A percentile compares a stretch with the other conserved stretches of the same genome.
phyloP scores from a whole-genome alignment of 2,888 invertebrate species.

The Luperina testacea region DNA sequence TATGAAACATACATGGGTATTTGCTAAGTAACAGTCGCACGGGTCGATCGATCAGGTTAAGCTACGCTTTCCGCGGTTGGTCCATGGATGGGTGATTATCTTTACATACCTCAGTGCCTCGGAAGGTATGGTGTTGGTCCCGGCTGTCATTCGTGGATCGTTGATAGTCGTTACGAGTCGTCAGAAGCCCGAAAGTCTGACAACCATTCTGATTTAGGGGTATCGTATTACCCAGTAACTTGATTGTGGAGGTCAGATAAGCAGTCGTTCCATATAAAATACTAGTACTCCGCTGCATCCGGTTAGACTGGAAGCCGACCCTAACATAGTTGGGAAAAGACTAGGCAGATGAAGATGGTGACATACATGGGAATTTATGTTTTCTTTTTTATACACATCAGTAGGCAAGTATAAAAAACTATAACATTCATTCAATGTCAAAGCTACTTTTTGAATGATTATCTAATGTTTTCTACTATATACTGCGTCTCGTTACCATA shows the following conservation, averaged over 20 bases:
- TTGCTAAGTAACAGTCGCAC: not conserved
- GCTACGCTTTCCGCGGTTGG: not conserved
- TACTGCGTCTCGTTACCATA: not conserved
- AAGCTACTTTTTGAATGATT: not conserved
- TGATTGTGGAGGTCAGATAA: not conserved
- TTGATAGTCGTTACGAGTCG: too few relatives aligned
- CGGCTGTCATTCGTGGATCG: too few relatives aligned
- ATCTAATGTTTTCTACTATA: not conserved
- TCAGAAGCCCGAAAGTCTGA: not conserved
- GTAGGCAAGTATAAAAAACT: not conserved
- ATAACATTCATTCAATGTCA: not conserved
- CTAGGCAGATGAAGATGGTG: not conserved
- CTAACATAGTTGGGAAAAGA: not conserved
- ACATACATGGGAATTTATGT: too few relatives aligned
- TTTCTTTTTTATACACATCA: not conserved
- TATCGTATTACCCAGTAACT: not conserved
- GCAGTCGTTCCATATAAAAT: not conserved
- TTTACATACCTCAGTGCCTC: not conserved
- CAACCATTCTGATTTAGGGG: not conserved
- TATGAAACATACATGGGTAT: not conserved
- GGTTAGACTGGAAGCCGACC: not conserved
- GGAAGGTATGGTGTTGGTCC: not conserved
- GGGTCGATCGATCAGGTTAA: not conserved
- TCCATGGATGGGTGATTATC: not conserved
- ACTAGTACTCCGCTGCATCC: not conserved